These are phyloP conservation scores for Callithrix jacchus DNA, from an alignment of 2,113 vertebrate species.

Conservation along the genomic window DNA sequence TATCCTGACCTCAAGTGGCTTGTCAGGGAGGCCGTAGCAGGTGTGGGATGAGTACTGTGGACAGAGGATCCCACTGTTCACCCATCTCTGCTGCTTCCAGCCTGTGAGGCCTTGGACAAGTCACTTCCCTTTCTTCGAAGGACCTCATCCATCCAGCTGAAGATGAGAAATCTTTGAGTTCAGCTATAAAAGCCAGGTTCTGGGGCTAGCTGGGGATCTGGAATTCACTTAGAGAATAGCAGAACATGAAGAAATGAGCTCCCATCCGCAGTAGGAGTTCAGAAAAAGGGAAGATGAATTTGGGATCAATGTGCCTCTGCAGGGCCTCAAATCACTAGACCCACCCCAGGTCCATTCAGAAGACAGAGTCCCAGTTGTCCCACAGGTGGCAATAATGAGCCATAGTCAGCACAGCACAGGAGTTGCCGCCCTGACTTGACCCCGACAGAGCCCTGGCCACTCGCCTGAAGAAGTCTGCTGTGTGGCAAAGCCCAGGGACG, in stretches of 20 bases:
- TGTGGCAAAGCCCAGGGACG: background rate
- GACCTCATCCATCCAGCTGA: background rate
- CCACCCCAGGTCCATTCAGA: background rate
- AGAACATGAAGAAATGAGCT: background rate
- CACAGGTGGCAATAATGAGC: background rate
- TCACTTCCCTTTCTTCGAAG: background rate
- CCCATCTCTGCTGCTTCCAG: rapidly evolving
- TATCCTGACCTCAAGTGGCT: background rate
- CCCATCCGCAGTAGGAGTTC: background rate
- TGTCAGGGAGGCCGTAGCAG: background rate
- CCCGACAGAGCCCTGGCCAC: background rate
- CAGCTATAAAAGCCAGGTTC: background rate
- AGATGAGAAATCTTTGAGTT: background rate
- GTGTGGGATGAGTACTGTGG: too few relatives aligned
- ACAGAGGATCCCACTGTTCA: background rate
- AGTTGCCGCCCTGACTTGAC: too few relatives aligned
- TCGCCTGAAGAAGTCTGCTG: background rate
- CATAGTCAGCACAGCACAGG: background rate
- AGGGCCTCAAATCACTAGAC: background rate
- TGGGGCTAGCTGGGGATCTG: background rate
- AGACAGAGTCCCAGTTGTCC: background rate
- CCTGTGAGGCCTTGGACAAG: background rate
- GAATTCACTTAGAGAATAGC: background rate
- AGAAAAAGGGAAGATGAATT: background rate
- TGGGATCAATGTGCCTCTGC: background rate